These are phyloP conservation scores for Corella eumyota DNA, from an alignment of 23 tunicate genomes.

Conservation along the genomic window DNA sequence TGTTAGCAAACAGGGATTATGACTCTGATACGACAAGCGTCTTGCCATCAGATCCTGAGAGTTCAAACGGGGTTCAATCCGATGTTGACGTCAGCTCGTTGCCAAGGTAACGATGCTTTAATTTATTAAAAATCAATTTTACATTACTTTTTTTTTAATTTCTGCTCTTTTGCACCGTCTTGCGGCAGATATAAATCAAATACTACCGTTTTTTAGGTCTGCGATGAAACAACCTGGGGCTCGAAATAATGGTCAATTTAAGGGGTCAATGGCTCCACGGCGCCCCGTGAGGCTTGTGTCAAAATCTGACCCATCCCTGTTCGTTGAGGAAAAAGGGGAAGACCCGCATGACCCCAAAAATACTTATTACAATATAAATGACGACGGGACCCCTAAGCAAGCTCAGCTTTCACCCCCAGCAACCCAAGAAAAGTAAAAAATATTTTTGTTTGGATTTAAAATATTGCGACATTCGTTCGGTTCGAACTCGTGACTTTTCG, in stretches of 20 bases:
- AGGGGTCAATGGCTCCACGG: too few species aligned
- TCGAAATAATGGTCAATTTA: too few species aligned
- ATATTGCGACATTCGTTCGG: background rate
- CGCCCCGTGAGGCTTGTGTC: constrained; percentile 39
- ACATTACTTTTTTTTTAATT: too few species aligned
- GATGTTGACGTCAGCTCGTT: constrained; percentile 26
- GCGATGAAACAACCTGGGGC: constrained; percentile 15
- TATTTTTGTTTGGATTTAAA: background rate
- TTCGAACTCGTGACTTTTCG: too few species aligned
- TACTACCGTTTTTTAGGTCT: constrained; percentile 6
- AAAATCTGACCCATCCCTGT: constrained; percentile 35
- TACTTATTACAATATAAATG: constrained; percentile 34
- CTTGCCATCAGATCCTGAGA: constrained; percentile 32
- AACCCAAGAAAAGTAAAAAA: constrained; percentile 9
- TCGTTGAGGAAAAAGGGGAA: background rate
- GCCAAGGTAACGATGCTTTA: too few species aligned
- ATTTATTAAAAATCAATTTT: too few species aligned
- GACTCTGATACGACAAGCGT: constrained; percentile 59
- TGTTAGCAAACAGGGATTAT: constrained; percentile 30
- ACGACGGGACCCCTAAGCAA: constrained; percentile 4
- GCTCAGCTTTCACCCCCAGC: background rate
- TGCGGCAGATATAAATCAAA: too few species aligned
- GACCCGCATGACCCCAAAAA: background rate
- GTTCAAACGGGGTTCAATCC: constrained; percentile 34
- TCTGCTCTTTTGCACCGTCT: too few species aligned